Evolutionary conservation across 23 tunicate species (phyloP).

Genomic region (Clavelina lepadiformis): DNA sequence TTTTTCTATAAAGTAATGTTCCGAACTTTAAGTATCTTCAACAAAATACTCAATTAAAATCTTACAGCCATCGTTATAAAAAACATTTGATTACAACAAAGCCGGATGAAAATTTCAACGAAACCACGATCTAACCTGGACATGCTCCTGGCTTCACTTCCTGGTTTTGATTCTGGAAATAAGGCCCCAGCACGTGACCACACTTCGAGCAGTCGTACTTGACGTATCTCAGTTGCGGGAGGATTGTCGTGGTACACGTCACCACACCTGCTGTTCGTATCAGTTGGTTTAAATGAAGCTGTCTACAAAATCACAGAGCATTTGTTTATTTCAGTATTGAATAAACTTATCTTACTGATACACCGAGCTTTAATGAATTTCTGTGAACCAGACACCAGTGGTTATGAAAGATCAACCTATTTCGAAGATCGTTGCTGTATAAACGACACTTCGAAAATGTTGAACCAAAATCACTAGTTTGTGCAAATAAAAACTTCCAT

Average conservation of each 20-base stretch:
- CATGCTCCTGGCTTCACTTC: conserved; percentile 95
- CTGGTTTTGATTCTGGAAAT: conserved; percentile 92
- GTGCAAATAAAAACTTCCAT: no score
- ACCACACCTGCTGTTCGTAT: conserved; percentile 90
- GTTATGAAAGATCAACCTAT: no score
- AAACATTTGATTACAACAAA: background rate
- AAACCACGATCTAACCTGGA: conserved; percentile 50
- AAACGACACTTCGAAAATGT: no score
- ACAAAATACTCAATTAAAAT: background rate
- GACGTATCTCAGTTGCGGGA: conserved; percentile 90
- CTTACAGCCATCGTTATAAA: background rate
- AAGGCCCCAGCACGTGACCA: conserved; percentile 86
- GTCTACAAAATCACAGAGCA: conserved; percentile 28
- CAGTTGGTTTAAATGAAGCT: conserved; percentile 94
- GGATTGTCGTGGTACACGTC: conserved; percentile 85
- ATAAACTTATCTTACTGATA: no score
- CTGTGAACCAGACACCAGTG: no score
- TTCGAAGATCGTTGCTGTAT: no score
- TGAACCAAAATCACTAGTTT: no score
- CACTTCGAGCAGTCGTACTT: conserved; percentile 95
- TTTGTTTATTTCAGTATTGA: background rate
- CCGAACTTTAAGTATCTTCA: background rate
- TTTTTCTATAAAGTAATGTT: no score
- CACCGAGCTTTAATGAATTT: no score
- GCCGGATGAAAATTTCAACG: background rate